A percentile compares a stretch with the other conserved stretches of the same genome.
phyloP scores from a whole-genome alignment of 2,888 invertebrate genomes.

The Drosophila robusta region DNA sequence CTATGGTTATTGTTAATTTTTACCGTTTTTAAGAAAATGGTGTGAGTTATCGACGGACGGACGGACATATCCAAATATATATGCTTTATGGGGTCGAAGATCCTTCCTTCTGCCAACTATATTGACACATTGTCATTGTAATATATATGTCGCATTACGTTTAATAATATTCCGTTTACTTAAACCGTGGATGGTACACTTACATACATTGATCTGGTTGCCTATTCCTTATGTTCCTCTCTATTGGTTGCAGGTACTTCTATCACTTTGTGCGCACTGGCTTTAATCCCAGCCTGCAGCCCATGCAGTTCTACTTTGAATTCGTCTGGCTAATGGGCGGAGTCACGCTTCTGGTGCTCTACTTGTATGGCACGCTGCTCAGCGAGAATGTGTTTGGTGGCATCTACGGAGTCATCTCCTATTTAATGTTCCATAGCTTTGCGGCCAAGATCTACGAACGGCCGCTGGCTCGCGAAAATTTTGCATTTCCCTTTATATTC shows the following conservation, averaged over 20 bases:
- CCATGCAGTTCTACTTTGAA: conserved; percentile 93
- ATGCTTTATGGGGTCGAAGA: too few species aligned
- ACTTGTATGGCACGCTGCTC: conserved; percentile 88
- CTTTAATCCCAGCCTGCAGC: conserved; percentile 86
- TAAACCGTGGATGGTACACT: too few species aligned
- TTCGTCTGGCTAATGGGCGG: conserved; percentile 91
- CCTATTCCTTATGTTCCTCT: neutral
- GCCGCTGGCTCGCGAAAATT: conserved; percentile 94
- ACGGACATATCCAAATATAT: too few species aligned
- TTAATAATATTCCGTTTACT: too few species aligned
- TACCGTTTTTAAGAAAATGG: too few species aligned
- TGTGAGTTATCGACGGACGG: too few species aligned
- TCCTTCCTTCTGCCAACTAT: too few species aligned
- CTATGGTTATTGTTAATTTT: too few species aligned
- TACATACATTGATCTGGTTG: neutral
- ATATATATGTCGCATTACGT: too few species aligned
- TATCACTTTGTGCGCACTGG: conserved; percentile 74
- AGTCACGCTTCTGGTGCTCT: conserved; percentile 89
- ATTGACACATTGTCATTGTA: too few species aligned
- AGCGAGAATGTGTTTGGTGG: conserved; percentile 91
- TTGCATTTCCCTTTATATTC: conserved; percentile 92
- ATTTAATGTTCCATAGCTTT: conserved; percentile 93
- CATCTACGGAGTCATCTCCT: conserved; percentile 89
- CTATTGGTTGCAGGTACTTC: conserved; percentile 69
- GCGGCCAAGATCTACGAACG: conserved; percentile 94